These are phyloP conservation scores for Teleiodes luculella DNA, from an alignment of 2,888 invertebrate genomes.

Conservation along the genomic window DNA sequence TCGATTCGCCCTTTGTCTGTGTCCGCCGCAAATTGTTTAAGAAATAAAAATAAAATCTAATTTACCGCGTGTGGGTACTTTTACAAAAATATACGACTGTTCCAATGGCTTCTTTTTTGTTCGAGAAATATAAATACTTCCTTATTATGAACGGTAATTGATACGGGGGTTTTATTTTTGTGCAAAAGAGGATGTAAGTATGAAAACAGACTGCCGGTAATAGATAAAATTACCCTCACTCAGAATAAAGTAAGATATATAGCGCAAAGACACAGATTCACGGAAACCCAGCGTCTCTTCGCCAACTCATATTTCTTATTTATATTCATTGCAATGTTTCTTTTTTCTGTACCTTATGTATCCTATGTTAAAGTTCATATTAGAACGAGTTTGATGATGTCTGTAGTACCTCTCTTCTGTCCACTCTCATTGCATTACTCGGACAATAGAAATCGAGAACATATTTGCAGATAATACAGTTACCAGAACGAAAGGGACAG, in stretches of 20 bases:
- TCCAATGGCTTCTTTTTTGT: slow-evolving; percentile 9
- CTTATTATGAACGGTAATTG: background rate
- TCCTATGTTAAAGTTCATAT: background rate
- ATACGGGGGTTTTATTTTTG: background rate
- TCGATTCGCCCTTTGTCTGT: slow-evolving; percentile 72
- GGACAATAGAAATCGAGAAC: slow-evolving; percentile 76
- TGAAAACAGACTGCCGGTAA: slow-evolving; percentile 1
- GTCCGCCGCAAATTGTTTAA: slow-evolving; percentile 74
- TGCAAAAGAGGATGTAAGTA: background rate
- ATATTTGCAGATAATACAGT: slow-evolving; percentile 76
- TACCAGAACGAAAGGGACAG: slow-evolving; percentile 58
- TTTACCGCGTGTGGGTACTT: slow-evolving; percentile 72
- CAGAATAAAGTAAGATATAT: slow-evolving; percentile 44
- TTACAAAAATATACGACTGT: slow-evolving; percentile 70
- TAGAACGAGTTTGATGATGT: background rate
- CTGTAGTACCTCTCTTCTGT: slow-evolving; percentile 32
- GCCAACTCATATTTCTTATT: slow-evolving; percentile 58
- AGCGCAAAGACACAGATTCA: slow-evolving; percentile 34
- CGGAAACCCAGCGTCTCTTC: slow-evolving; percentile 8
- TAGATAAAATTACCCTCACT: slow-evolving; percentile 3
- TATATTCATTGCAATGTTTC: slow-evolving; percentile 63
- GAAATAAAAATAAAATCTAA: slow-evolving; percentile 77
- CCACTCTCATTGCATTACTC: slow-evolving; percentile 53
- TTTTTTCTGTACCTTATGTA: background rate
- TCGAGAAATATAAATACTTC: background rate